phyloP scores from a whole-genome alignment of 2,888 invertebrate species.

The Venustoraphidia nigricollis region DNA sequence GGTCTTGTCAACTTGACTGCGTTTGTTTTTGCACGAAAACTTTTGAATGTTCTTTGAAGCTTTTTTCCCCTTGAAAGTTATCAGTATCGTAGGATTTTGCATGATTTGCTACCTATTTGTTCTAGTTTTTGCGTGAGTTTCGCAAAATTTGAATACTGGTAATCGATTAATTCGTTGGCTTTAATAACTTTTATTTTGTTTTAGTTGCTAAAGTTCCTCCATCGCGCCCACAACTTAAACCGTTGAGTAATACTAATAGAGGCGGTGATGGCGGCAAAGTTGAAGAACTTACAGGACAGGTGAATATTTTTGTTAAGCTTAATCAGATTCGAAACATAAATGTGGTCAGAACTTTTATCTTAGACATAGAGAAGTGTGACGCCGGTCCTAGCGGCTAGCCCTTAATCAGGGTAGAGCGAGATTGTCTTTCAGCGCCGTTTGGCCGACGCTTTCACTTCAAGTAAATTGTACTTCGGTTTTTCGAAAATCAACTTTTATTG shows the following conservation, averaged over 20 bases:
- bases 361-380: too few species aligned
- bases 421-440: too few species aligned
- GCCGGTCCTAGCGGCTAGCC: too few species aligned
- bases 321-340: not conserved
- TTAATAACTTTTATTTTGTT: not conserved
- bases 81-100: not conserved
- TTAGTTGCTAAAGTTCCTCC: conserved; percentile 35
- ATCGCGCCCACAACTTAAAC: conserved; percentile 24
- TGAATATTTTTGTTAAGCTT: not conserved
- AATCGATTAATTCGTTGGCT: not conserved
- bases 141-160: not conserved
- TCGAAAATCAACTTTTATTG: too few species aligned
- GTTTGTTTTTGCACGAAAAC: too few species aligned
- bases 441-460: too few species aligned
- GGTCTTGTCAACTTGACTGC: too few species aligned
- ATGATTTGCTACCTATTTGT: not conserved
- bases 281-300: conserved; percentile 34
- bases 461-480: too few species aligned
- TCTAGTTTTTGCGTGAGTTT: not conserved
- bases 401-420: too few species aligned
- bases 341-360: not conserved
- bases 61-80: too few species aligned
- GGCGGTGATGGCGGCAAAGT: conserved; percentile 35
- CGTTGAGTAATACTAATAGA: conserved; percentile 26
- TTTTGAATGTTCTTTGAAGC: too few species aligned